Evolutionary conservation across 2,888 invertebrate genomes (phyloP), one percentile per base, ranked within the genome.

Genomic region (Erynnis tages): DNA sequence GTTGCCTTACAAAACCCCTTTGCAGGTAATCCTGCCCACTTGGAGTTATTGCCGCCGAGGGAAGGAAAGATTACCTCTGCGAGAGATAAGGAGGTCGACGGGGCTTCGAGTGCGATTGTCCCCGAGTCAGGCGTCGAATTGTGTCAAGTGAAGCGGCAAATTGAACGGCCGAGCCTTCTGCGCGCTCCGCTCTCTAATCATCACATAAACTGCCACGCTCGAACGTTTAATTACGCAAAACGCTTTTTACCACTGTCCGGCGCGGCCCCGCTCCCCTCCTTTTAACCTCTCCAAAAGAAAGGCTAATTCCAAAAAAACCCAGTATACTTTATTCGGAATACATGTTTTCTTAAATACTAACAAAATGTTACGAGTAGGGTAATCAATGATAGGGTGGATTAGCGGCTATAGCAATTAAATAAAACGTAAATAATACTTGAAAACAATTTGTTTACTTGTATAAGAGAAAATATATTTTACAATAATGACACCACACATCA

Each of bases 71-170:
- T 89, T 89, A 89, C 88, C 87, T 88, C 85, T 85, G 76, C 81
- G 85, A 80, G 84, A 89, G 88, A 89, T 89, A 89, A 89, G 88
- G 86, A 89, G 88, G 87, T 87, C 87, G 87, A 76, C 83, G 87
- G 85, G 81, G 85, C 82, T 84, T 84, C 79, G 80, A 87, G 87
- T 87, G 87, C 88, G 88, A 89, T 89, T 89, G 88, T 89, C 88
- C 88, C 87, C 83, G 86, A 87, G 86, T 86, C 88, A 86, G 87
- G 86, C 87, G 82, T 89, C 88, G 87, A 88, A 88, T 89, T 89
- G 88, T 89, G 88, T 89, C 88, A 89, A 89, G 88, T 88, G 88
- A 89, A 89, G 79, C 88, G 87, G 87, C 82, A 89, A 89, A 89
- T 89, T 89, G 88, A 89, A 89, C 87, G 88, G 86, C 82, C 88